Percentiles rank a stretch among this genome's conserved stretches.
Conservation (phyloP, 1,140 invertebrate species). For the Melanaphis sacchari region DNA sequence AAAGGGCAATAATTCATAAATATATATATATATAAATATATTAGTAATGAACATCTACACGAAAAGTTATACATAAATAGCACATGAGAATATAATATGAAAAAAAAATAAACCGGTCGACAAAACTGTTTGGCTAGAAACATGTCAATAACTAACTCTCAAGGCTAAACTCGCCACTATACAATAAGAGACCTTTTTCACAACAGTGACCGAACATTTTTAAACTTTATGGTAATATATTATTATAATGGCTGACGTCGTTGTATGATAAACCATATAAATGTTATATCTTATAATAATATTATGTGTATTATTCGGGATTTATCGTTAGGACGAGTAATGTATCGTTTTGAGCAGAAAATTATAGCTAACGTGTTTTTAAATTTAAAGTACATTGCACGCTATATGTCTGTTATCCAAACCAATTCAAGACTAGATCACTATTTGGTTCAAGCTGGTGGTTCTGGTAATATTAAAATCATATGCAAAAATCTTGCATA, state of each 20-base stretch:
- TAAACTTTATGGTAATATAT: background rate
- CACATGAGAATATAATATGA: background rate
- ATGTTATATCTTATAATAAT: background rate
- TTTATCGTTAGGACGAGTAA: background rate
- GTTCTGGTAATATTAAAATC: background rate
- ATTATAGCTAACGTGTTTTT: background rate
- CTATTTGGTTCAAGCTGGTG: background rate
- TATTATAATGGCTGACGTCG: background rate
- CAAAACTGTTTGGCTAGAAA: conserved; percentile 11
- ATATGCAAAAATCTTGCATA: background rate
- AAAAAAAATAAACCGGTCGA: conserved; percentile 32
- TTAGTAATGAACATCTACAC: background rate
- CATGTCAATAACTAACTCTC: conserved; percentile 23
- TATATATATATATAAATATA: background rate
- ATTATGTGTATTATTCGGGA: background rate
- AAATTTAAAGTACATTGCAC: background rate
- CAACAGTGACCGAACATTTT: conserved; percentile 5
- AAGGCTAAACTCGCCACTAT: background rate
- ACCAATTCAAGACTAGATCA: background rate
- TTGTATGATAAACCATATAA: background rate
- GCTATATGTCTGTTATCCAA: background rate
- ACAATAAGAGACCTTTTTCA: conserved; percentile 28
- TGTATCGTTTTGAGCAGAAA: background rate
- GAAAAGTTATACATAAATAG: background rate
- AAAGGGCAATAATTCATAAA: conserved; percentile 30